Percentiles rank a stretch among this genome's conserved stretches.
Conservation (phyloP, 2,888 invertebrate species). For the Sarcophaga variegata region DNA sequence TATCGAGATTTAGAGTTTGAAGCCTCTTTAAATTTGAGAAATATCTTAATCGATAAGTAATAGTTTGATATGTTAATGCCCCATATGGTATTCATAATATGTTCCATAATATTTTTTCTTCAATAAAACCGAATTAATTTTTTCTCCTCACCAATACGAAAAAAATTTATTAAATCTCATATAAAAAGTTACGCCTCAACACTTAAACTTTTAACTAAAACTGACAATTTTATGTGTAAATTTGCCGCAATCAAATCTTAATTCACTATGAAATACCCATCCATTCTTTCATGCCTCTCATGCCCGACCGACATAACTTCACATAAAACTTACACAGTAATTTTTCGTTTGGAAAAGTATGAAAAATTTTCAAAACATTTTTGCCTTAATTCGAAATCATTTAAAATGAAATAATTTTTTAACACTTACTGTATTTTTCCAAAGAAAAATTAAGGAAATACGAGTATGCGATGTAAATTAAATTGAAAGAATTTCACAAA, state of each 20-base stretch:
- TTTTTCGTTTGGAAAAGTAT: no score
- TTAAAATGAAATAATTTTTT: neutral
- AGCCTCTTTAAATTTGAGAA: no score
- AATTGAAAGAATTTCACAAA: slow-evolving; percentile 21
- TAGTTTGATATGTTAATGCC: no score
- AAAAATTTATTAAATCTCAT: no score
- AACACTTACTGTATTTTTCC: neutral
- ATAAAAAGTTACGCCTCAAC: slow-evolving; percentile 36
- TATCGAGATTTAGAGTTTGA: no score
- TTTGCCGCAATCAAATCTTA: neutral
- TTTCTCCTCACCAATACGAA: neutral
- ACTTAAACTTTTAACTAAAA: slow-evolving; percentile 45
- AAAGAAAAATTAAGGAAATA: neutral
- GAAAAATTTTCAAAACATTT: no score
- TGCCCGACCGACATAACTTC: neutral
- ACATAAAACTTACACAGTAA: no score
- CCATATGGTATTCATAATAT: no score
- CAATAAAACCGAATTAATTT: neutral
- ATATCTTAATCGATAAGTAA: no score
- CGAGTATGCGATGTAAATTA: slow-evolving; percentile 43
- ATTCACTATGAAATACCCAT: neutral
- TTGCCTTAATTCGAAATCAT: neutral
- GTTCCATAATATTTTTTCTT: neutral
- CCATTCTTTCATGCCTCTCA: no score
- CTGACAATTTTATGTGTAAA: slow-evolving; percentile 31